Base-by-base conservation (phyloP, 1,140 invertebrate species). In the Mactra quadrangularis region DNA sequence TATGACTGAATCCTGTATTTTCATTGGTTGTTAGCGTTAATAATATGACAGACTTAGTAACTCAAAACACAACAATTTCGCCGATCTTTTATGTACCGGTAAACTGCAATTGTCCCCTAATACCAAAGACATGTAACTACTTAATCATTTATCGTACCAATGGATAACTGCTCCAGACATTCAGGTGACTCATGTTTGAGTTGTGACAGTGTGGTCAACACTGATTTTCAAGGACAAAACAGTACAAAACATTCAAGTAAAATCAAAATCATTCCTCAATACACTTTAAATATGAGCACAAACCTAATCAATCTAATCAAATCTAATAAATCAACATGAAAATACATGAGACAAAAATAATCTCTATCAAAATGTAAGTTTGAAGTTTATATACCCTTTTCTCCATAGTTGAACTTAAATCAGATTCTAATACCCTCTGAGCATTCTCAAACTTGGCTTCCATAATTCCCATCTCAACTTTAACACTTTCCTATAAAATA, bases 391-490 rank as follows among this genome's bases (percentile, higher is more conserved):
- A 50, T 76, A 91, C 90, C 87, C 90, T 86, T 86, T 89, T 91
- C 70, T 91, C 90, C 87, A 91, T 89, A 53, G 88, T 85, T 7
- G 89, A 85, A 15, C 88, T 87, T 25, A 92, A 74, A 22, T 92
- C 91, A 55, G 90, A 88, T 62, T 92, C 89, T 38, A 91, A 71
- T 29, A 88, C 86, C 31, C 88, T 82, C 59, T 88, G 86, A n/a
- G 86, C 79, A 84, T 83, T 90, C 64, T 90, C 90, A 85, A 88
- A 89, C 77, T 90, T 90, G 59, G 90, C 91, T 59, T 92, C 91
- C 84, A 89, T 89, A n/a, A 91, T 88, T 4, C 90, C 85, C 86
- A 91, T 90, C 68, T 92, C 91, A 50, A 92, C 88, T 72, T 90
- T 91, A 70, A 91, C 31, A 60, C 88, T 91, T 66, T 92, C 91